Percentiles rank a stretch among this genome's conserved stretches.
These are phyloP conservation scores for Carcharodon carcharias DNA, from an alignment of 2,797 vertebrate species.

Conservation along the genomic window DNA sequence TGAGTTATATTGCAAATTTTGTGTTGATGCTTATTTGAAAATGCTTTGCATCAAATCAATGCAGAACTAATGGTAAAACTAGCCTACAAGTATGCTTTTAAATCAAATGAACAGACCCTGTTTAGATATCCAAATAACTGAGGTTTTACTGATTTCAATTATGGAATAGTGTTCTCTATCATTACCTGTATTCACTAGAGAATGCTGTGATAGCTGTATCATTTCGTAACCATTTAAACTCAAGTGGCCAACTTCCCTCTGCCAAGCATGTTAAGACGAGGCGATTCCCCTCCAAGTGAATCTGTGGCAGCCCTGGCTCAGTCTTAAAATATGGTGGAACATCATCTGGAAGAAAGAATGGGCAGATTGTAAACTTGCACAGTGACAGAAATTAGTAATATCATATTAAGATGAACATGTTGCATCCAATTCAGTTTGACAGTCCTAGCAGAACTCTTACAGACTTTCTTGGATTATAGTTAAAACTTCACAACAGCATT, in stretches of 20 bases:
- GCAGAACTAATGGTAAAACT: background rate
- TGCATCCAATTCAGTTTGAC: background rate
- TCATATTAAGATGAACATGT: background rate
- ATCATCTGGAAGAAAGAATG: conserved; percentile 57
- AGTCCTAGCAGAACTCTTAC: background rate
- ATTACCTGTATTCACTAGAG: conserved; percentile 70
- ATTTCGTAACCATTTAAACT: conserved; percentile 70
- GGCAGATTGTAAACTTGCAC: background rate
- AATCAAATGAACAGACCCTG: background rate
- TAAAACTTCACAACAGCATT: background rate
- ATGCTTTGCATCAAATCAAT: background rate
- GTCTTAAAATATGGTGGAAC: conserved; percentile 75
- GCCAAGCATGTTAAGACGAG: conserved; percentile 74
- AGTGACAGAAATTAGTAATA: background rate
- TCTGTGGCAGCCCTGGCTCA: conserved; percentile 66
- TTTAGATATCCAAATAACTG: background rate
- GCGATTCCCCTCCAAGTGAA: conserved; percentile 70
- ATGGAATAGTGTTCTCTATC: background rate
- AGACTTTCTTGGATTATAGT: background rate
- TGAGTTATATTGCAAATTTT: background rate
- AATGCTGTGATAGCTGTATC: conserved; percentile 64
- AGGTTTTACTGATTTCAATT: background rate
- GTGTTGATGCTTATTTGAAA: background rate
- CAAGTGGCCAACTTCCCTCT: conserved; percentile 78
- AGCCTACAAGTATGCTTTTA: background rate